Evolutionary conservation across 2,888 invertebrate genomes (phyloP).

Genomic region (Terebella lapidaria): DNA sequence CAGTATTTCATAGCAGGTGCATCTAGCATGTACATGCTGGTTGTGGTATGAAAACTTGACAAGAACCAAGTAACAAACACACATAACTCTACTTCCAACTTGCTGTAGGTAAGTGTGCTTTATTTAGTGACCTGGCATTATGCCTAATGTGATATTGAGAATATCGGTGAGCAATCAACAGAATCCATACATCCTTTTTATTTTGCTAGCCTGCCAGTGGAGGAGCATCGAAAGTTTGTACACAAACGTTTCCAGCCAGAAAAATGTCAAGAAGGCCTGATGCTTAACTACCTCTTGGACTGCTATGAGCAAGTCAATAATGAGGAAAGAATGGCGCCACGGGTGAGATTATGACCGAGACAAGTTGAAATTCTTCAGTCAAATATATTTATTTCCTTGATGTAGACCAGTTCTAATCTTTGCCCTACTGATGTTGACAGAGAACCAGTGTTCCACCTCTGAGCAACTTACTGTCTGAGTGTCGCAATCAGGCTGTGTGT

Average conservation of each 20-base stretch:
- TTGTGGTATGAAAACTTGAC: too few relatives aligned
- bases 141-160: too few relatives aligned
- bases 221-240: constrained; percentile 10
- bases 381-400: not conserved
- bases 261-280: constrained; percentile 39
- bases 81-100: too few relatives aligned
- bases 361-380: too few relatives aligned
- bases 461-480: constrained; percentile 62
- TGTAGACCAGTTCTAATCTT: not conserved
- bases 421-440: constrained; percentile 40
- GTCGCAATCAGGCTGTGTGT: constrained; percentile 62
- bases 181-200: too few relatives aligned
- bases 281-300: constrained; percentile 59
- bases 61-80: too few relatives aligned
- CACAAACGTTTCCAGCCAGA: constrained; percentile 27
- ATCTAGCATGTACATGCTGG: too few relatives aligned
- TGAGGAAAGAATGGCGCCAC: constrained; percentile 72
- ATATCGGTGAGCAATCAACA: too few relatives aligned
- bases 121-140: too few relatives aligned
- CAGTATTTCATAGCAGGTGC: too few relatives aligned
- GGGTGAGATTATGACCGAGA: constrained; percentile 53
- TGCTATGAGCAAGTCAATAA: constrained; percentile 68
- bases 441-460: constrained; percentile 70
- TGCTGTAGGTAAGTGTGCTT: too few relatives aligned
- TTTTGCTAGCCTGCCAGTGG: too few relatives aligned